A percentile compares a stretch with the other conserved stretches of the same genome.
Evolutionary conservation across 2,888 invertebrate species (phyloP).

Genomic region (Parnassius mnemosyne): DNA sequence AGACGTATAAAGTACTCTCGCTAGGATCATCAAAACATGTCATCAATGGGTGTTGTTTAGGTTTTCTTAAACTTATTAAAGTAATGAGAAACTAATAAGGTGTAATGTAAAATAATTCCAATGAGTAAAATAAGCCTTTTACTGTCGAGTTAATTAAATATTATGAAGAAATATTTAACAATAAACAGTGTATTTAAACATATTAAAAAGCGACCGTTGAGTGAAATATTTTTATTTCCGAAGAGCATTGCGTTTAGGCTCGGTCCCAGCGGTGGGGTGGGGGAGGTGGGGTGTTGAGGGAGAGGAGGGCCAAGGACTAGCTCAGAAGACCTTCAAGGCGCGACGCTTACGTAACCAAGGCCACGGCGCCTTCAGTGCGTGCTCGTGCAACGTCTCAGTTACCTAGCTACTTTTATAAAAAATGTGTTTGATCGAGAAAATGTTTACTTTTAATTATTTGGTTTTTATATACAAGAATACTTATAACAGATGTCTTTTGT

Average conservation of each 20-base stretch:
- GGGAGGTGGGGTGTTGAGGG: conserved; percentile 44
- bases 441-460: background rate
- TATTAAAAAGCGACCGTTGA: conserved; percentile 7
- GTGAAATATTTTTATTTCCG: conserved; percentile 48
- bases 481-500: background rate
- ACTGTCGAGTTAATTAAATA: conserved; percentile 13
- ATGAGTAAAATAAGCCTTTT: no score
- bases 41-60: no score
- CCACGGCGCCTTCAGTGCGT: conserved; percentile 42
- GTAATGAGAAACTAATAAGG: no score
- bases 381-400: conserved; percentile 26
- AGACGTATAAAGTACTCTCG: no score
- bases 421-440: conserved; percentile 1
- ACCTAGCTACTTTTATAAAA: conserved; percentile 5
- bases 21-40: no score
- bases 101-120: no score
- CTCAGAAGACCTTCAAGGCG: conserved; percentile 59
- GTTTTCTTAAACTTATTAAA: no score
- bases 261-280: conserved; percentile 35
- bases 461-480: background rate
- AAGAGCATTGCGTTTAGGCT: conserved; percentile 47
- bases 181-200: background rate
- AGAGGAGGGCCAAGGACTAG: conserved; percentile 37
- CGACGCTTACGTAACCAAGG: conserved; percentile 67
- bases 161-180: conserved; percentile 26